These are phyloP conservation scores for Meles meles DNA, from an alignment of 2,113 vertebrate species.

Conservation along the genomic window DNA sequence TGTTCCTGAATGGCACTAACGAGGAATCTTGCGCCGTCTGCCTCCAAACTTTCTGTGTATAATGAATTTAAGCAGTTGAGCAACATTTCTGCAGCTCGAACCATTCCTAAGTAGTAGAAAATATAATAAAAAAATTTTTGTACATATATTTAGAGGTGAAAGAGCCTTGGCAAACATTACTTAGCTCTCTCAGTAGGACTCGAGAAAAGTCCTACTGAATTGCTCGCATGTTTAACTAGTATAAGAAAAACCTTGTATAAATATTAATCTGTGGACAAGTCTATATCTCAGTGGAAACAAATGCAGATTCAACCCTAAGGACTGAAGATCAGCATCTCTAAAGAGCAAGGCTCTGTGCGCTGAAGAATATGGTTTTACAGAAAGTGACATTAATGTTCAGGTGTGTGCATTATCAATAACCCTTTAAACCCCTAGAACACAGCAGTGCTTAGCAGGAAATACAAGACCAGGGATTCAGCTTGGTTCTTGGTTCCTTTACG, in stretches of 20 bases:
- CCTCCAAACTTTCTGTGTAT: no score
- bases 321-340: not conserved
- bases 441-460: fast-evolving
- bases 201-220: not conserved
- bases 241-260: not conserved
- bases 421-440: fast-evolving
- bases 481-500: fast-evolving
- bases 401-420: fast-evolving
- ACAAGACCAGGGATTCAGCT: fast-evolving
- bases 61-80: not conserved
- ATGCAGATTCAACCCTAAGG: fast-evolving
- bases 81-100: not conserved
- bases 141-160: fast-evolving
- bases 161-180: not conserved
- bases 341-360: not conserved
- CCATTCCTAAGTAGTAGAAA: not conserved
- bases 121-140: fast-evolving
- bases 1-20: fast-evolving
- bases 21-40: not conserved
- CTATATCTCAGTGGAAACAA: not conserved
- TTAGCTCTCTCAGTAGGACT: not conserved
- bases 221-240: fast-evolving
- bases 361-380: fast-evolving
- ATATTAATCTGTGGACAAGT: fast-evolving
- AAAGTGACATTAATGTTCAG: fast-evolving